These are phyloP conservation scores for Megalops cyprinoides DNA, from an alignment of 2,797 vertebrate genomes.

Conservation along the genomic window DNA sequence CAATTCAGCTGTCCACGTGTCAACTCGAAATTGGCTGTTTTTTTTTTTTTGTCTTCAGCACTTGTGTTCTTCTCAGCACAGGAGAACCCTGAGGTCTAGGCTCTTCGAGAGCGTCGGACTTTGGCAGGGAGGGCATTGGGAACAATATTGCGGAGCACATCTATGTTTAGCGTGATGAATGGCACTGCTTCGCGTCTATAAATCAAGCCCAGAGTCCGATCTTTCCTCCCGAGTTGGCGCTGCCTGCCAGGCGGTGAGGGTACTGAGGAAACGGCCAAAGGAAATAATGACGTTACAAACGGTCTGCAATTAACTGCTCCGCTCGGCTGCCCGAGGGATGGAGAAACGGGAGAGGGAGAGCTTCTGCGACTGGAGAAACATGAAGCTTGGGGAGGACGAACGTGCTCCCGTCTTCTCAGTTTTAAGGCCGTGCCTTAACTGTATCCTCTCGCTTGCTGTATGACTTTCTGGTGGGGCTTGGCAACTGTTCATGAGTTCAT, in stretches of 20 bases:
- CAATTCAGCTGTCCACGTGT: slow-evolving; percentile 37
- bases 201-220: not conserved
- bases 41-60: not conserved
- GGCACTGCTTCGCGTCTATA: not conserved
- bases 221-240: not conserved
- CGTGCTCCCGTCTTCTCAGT: too few relatives aligned
- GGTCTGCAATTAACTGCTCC: slow-evolving; percentile 9
- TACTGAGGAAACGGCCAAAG: slow-evolving; percentile 1
- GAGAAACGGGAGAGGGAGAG: not conserved
- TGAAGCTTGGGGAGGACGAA: not conserved
- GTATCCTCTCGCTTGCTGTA: not conserved
- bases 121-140: not conserved
- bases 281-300: slow-evolving; percentile 1
- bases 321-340: slow-evolving; percentile 13
- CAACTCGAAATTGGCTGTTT: slow-evolving; percentile 18
- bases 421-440: not conserved
- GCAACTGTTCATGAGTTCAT: not conserved
- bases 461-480: too few relatives aligned
- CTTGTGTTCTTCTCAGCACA: too few relatives aligned
- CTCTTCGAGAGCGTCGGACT: not conserved
- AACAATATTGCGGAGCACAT: not conserved
- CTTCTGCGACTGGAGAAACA: not conserved
- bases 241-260: not conserved
- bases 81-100: not conserved
- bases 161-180: slow-evolving; percentile 1